Evolutionary conservation across 2,113 vertebrate species (phyloP).

Genomic region (Prochilodus magdalenae): DNA sequence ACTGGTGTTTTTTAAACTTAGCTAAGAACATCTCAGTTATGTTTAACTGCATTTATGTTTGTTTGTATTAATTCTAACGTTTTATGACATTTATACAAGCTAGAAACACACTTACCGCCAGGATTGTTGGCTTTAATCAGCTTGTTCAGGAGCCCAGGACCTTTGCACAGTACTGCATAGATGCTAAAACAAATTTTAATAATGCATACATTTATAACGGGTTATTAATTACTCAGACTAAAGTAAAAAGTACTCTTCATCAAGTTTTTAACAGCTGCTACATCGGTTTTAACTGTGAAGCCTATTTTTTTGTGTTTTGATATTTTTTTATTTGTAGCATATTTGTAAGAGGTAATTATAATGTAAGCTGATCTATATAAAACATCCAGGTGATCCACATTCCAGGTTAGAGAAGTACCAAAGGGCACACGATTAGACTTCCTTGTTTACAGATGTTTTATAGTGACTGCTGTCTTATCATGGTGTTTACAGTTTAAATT

Average conservation of each 20-base stretch:
- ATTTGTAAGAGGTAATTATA: background rate
- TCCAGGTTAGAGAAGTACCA: background rate
- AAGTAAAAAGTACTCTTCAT: background rate
- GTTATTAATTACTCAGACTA: background rate
- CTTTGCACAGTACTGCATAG: too few species aligned
- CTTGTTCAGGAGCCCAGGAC: too few species aligned
- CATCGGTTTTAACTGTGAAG: slow-evolving; percentile 1
- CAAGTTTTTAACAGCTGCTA: slow-evolving; percentile 21
- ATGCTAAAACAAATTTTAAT: too few species aligned
- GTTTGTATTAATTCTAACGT: too few species aligned
- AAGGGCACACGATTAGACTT: background rate
- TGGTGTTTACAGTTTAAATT: background rate
- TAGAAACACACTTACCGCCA: too few species aligned
- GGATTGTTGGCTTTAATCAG: too few species aligned
- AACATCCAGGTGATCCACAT: background rate
- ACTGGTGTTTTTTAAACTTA: too few species aligned
- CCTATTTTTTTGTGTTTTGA: background rate
- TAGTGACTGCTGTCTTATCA: background rate
- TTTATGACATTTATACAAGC: too few species aligned
- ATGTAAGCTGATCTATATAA: background rate
- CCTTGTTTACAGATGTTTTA: slow-evolving; percentile 35
- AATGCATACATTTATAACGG: background rate
- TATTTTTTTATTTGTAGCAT: background rate
- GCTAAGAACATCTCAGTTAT: too few species aligned
- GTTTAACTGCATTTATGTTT: too few species aligned